Evolutionary conservation across 2,888 invertebrate species (phyloP).

Genomic region (Frankliniella fusca): DNA sequence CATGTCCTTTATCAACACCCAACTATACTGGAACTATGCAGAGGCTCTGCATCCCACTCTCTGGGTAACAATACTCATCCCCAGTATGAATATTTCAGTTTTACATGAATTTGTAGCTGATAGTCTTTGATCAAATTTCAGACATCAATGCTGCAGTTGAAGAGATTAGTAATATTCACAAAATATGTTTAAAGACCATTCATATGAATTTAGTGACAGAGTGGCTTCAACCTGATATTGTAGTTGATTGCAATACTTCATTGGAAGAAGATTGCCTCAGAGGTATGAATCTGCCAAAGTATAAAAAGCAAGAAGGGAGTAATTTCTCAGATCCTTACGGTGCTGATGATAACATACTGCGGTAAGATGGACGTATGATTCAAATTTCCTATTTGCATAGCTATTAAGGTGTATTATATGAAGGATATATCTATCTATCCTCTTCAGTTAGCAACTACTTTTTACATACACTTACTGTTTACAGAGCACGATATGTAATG

Average conservation of each 20-base stretch:
- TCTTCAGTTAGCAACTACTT: too few species aligned
- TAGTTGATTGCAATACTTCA: background rate
- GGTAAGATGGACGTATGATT: background rate
- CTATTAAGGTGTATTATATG: too few species aligned
- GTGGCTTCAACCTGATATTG: background rate
- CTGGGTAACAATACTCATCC: background rate
- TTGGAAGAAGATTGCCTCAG: background rate
- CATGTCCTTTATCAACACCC: background rate
- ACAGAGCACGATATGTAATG: constrained; percentile 2
- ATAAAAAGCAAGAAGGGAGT: background rate
- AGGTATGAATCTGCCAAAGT: background rate
- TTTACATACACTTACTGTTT: background rate
- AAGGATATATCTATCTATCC: too few species aligned
- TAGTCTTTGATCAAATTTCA: background rate
- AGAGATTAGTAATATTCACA: background rate
- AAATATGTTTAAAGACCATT: background rate
- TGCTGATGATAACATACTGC: background rate
- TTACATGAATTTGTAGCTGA: background rate
- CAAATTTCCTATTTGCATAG: background rate
- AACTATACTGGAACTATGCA: background rate
- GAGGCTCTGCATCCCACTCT: constrained; percentile 2
- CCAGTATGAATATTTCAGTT: background rate
- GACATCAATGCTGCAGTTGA: constrained; percentile 1
- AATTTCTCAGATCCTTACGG: background rate
- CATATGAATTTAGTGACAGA: background rate